A percentile compares a stretch with the other conserved stretches of the same genome.
phyloP scores from a whole-genome alignment of 2,888 invertebrate genomes.

The Clepsis dumicolana region DNA sequence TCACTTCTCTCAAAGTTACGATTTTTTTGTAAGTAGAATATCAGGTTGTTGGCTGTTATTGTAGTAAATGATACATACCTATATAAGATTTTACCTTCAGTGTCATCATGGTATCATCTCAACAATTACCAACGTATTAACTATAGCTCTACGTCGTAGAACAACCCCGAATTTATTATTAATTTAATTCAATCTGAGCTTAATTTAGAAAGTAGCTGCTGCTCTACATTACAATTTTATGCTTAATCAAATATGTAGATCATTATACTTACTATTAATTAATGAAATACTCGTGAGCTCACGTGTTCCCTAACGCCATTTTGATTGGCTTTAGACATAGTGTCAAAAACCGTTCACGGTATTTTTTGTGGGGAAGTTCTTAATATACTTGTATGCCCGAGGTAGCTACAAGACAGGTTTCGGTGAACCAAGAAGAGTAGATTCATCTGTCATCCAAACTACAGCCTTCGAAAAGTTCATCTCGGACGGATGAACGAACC shows the following conservation, averaged over 20 bases:
- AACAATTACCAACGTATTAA: too few relatives aligned
- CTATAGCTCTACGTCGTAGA: too few relatives aligned
- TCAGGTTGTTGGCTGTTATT: not conserved
- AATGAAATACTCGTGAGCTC: too few relatives aligned
- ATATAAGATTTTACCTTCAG: too few relatives aligned
- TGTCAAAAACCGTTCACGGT: not conserved
- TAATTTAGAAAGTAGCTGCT: not conserved
- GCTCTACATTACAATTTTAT: not conserved
- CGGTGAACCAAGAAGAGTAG: not conserved
- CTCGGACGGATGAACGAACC: slow-evolving; percentile 60
- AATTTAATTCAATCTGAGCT: not conserved
- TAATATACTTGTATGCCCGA: not conserved
- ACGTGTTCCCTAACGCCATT: not conserved
- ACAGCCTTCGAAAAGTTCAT: slow-evolving; percentile 65
- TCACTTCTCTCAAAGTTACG: slow-evolving; percentile 50
- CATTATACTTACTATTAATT: too few relatives aligned
- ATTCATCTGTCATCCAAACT: slow-evolving; percentile 9
- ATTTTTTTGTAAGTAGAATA: slow-evolving; percentile 19
- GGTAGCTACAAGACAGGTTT: not conserved
- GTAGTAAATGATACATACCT: not conserved
- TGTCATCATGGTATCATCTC: too few relatives aligned
- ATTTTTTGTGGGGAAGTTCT: not conserved
- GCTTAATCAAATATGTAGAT: slow-evolving; percentile 3
- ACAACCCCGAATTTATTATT: too few relatives aligned
- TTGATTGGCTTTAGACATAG: not conserved